Evolutionary conservation across 92 coral and sea anemone genomes (phyloP), one percentile per base, ranked within the genome.

Genomic region (Nematostella vectensis): DNA sequence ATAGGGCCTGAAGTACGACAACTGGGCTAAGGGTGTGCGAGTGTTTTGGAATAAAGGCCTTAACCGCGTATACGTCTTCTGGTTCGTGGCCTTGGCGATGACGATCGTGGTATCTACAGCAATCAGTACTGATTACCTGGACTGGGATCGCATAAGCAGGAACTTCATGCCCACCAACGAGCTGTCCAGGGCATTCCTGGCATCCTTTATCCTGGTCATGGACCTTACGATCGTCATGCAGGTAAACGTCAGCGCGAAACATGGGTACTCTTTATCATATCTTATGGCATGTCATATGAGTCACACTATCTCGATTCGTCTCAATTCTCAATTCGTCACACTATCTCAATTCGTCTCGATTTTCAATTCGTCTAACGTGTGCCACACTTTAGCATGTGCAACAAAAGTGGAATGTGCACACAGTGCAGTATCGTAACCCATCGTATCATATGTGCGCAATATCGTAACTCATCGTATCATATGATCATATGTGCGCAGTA

Each of bases 131-230:
- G 95, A 85, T 62, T 85, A 75, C 58, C 65, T 85, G 27, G 68
- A 81, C 67, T 85, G 95, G 95, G 88, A 85, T 68, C 70, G 29
- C 51, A 40, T 85, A 11, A 85, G 79, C 64, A 66, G 79, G 50
- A 81, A 80, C 54, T 85, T 85, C 54, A 72, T 80, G 70, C 76
- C 95, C 16, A 65, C 95, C 10, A 75, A 60, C 21, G 95, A 85
- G 69, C 28, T 85, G 13, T 67, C 95, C 3, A 63, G 95, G 22
- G 80, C 95, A 3, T 71, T 80, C 13, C 64, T 80, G 50, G 69
- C 95, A 2, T 85, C 95, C 3, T 85, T 84, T 55, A 85, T 85
- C 17, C 73, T 85, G 3, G 95, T 85, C 8, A 67, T 80, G 83
- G 83, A 85, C 57, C 54, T 85, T 44, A 31, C 80, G 58, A 80